These are phyloP conservation scores for Oegoconia quadripuncta DNA, from an alignment of 2,888 invertebrate genomes.

Conservation along the genomic window DNA sequence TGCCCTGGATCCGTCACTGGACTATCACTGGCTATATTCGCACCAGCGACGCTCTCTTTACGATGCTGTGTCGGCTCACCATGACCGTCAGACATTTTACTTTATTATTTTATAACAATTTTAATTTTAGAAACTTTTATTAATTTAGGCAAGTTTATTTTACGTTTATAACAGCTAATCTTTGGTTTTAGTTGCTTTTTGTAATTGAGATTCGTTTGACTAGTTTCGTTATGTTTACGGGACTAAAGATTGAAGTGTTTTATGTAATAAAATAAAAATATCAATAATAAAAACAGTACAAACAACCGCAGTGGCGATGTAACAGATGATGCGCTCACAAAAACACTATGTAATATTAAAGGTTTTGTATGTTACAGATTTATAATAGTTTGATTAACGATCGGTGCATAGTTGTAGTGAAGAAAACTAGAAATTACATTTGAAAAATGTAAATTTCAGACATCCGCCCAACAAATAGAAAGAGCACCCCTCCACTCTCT, in stretches of 20 bases:
- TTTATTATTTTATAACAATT: conserved; percentile 18
- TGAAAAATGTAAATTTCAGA: conserved; percentile 46
- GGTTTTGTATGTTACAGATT: conserved; percentile 22
- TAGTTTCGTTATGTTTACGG: not conserved
- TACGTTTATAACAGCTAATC: not conserved
- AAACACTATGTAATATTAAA: conserved; percentile 24
- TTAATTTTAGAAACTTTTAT: conserved; percentile 9
- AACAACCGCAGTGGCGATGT: conserved; percentile 39
- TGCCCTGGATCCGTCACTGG: conserved; percentile 89
- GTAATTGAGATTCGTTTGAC: conserved; percentile 9
- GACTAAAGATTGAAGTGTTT: conserved; percentile 8
- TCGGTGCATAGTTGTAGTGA: conserved; percentile 36
- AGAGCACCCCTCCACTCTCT: conserved; percentile 40
- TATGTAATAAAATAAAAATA: conserved; percentile 36
- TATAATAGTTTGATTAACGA: conserved; percentile 22
- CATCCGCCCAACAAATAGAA: conserved; percentile 44
- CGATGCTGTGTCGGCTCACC: conserved; percentile 55
- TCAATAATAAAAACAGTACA: conserved; percentile 50
- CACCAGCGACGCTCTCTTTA: conserved; percentile 61
- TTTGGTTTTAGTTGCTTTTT: conserved; percentile 10
- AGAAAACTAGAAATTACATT: conserved; percentile 41
- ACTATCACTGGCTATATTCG: conserved; percentile 82
- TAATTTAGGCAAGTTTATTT: not conserved
- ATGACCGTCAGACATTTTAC: conserved; percentile 61
- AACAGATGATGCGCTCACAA: conserved; percentile 22